Base-by-base conservation (phyloP, 2,888 invertebrate species). In the Oxytorus armatus region DNA sequence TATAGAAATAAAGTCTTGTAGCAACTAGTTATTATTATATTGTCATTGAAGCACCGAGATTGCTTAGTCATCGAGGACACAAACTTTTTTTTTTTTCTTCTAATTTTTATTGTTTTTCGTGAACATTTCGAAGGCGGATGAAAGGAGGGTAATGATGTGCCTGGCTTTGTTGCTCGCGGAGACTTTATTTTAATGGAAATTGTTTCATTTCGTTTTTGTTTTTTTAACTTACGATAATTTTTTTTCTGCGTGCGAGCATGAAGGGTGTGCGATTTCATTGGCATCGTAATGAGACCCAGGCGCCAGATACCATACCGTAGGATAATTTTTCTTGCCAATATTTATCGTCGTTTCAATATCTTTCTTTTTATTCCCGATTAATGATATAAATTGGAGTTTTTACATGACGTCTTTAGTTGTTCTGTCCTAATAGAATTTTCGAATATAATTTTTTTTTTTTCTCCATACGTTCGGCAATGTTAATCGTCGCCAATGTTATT, bases 1-100 rank as follows among this genome's bases (percentile, higher is more conserved):
- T 89, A 88, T 85, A 85, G 81, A 86, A 87, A 88, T 88, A 86
- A 88, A 87, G 70, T 84, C 85, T 86, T 85, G 85, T 86, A 88
- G 85, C 85, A 82, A 82, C 84, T 83, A 85, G 82, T 83, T 63
- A 73, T 70, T 47, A 70, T 14, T 59, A 81, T 86, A 86, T 82
- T 83, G 82, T 86, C 79, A 85, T 82, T 83, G 76, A 81, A 85
- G 82, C 83, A 75, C 51, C 59, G 61, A 68, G 39, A 42, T 21
- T 0, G 29, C 33, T 44, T n/a, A n/a, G n/a, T n/a, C n/a, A n/a
- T n/a, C n/a, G n/a, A n/a, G n/a, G n/a, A n/a, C n/a, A n/a, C n/a
- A n/a, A n/a, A n/a, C n/a, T 53, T 53, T 69, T 29, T 33, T 47
- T 33, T 49, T 66, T 36, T 23, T 21, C 18, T 16, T 63, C 36